phyloP scores from a whole-genome alignment of 2,888 invertebrate genomes.

The Thymelicus acteon region DNA sequence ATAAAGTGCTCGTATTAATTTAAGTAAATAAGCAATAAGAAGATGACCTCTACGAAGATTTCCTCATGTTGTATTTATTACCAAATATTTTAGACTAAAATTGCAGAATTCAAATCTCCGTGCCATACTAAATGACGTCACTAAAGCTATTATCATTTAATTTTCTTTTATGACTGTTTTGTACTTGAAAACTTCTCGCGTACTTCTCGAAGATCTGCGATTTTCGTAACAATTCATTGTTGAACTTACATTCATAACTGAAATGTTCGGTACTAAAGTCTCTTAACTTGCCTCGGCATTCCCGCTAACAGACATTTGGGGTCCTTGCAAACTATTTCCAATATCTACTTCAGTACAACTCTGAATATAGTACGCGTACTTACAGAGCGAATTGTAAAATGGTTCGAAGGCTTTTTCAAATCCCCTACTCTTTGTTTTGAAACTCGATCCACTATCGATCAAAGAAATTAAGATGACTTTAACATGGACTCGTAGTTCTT shows the following conservation, averaged over 20 bases:
- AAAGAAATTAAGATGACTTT: background rate
- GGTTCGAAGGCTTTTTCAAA: slow-evolving; percentile 6
- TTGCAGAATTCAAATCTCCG: too few relatives aligned
- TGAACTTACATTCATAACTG: background rate
- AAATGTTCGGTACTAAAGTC: background rate
- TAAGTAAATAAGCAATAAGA: too few relatives aligned
- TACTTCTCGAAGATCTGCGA: background rate
- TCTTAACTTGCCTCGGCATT: background rate
- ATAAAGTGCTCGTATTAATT: too few relatives aligned
- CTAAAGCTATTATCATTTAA: too few relatives aligned
- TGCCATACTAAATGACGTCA: too few relatives aligned
- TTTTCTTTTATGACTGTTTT: too few relatives aligned
- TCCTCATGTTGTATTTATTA: too few relatives aligned
- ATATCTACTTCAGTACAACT: slow-evolving; percentile 18
- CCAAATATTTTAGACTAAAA: too few relatives aligned
- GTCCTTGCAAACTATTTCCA: slow-evolving; percentile 20
- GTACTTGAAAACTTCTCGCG: too few relatives aligned
- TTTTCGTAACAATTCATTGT: background rate
- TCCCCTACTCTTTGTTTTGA: slow-evolving; percentile 15
- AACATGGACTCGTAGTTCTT: background rate
- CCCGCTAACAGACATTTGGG: background rate
- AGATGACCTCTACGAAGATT: too few relatives aligned
- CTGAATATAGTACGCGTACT: slow-evolving; percentile 8
- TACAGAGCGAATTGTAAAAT: slow-evolving; percentile 19
- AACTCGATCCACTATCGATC: background rate